Evolutionary conservation across 92 coral and sea anemone species (phyloP).

Genomic region (Nematostella vectensis): DNA sequence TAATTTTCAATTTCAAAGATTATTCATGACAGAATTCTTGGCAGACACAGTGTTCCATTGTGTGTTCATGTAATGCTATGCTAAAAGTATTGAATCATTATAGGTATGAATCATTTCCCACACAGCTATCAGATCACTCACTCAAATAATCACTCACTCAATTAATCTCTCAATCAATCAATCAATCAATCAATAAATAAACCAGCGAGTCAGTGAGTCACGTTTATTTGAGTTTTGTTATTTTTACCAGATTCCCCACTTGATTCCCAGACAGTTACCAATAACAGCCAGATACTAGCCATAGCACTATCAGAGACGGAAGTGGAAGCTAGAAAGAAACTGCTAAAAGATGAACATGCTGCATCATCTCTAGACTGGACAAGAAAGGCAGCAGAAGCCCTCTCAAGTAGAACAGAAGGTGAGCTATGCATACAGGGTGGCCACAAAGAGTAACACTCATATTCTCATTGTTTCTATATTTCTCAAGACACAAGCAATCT

Average conservation of each 20-base stretch:
- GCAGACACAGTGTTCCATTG: too few species aligned
- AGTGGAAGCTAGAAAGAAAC: slow-evolving; percentile 33
- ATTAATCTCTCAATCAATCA: too few species aligned
- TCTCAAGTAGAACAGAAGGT: slow-evolving; percentile 86
- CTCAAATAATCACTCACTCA: too few species aligned
- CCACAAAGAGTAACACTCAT: neutral
- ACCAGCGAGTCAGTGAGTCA: too few species aligned
- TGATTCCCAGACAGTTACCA: slow-evolving; percentile 64
- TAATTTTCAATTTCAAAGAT: too few species aligned
- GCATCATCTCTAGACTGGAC: slow-evolving; percentile 60
- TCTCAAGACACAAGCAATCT: slow-evolving; percentile 19
- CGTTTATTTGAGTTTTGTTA: too few species aligned
- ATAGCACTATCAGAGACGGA: slow-evolving; percentile 47
- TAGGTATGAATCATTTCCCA: too few species aligned
- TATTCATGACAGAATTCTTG: too few species aligned
- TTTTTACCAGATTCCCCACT: slow-evolving; percentile 67
- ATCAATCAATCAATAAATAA: too few species aligned
- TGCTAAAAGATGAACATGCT: slow-evolving; percentile 37
- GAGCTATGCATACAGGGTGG: slow-evolving; percentile 4
- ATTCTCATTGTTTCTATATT: neutral
- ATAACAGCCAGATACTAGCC: slow-evolving; percentile 71
- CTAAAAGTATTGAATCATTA: too few species aligned
- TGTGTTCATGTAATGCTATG: too few species aligned
- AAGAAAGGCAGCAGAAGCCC: slow-evolving; percentile 79
- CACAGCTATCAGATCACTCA: too few species aligned